Percentiles rank a stretch among this genome's conserved stretches.
phyloP scores from a whole-genome alignment of 2,113 vertebrate species.

The Pedionomus torquatus region DNA sequence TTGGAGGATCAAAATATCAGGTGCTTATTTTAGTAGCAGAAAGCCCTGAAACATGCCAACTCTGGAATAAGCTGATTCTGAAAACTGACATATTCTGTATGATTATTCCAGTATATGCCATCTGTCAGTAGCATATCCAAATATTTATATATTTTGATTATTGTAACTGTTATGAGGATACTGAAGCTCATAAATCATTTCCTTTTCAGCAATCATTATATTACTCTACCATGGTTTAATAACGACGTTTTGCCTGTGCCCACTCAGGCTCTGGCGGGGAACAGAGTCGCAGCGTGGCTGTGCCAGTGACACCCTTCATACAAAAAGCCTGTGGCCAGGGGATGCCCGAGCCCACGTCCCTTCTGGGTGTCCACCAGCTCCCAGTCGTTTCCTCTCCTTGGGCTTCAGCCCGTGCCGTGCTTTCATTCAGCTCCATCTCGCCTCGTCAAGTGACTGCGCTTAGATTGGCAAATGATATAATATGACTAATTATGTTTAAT shows the following conservation, averaged over 20 bases:
- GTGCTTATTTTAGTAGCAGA: slow-evolving; percentile 57
- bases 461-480: neutral
- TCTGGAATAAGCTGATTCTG: slow-evolving; percentile 44
- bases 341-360: neutral
- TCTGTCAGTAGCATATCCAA: slow-evolving; percentile 59
- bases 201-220: neutral
- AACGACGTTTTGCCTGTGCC: neutral
- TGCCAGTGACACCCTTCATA: neutral
- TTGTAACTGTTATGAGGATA: neutral
- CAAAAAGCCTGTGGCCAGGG: neutral
- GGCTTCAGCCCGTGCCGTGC: neutral
- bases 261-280: neutral
- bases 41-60: slow-evolving; percentile 36
- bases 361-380: neutral
- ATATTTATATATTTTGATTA: slow-evolving; percentile 68
- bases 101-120: slow-evolving; percentile 44
- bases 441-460: slow-evolving; percentile 1
- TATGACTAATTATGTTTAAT: slow-evolving; percentile 51
- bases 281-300: neutral
- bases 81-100: slow-evolving; percentile 40
- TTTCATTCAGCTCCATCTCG: neutral
- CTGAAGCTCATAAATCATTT: slow-evolving; percentile 38
- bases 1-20: slow-evolving; percentile 56
- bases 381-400: neutral
- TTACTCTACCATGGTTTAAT: neutral